A percentile compares a stretch with the other conserved stretches of the same genome.
Evolutionary conservation across 2,888 invertebrate genomes (phyloP).

Genomic region (Sinodicranocentrus sp.): DNA sequence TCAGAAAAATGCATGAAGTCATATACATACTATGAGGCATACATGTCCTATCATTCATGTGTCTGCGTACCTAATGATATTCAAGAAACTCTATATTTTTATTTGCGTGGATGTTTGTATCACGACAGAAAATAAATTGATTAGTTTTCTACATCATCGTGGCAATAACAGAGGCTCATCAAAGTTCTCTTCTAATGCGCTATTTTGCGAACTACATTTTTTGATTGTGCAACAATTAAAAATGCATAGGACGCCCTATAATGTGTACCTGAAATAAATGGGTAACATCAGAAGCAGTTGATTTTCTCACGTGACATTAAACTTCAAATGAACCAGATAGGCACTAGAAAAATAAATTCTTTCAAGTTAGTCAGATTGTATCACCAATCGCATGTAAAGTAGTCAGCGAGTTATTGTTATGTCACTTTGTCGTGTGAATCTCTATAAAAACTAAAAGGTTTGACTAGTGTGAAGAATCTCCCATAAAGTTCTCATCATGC

Average conservation of each 20-base stretch:
- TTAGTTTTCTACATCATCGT: slow-evolving; percentile 42
- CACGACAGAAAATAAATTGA: slow-evolving; percentile 32
- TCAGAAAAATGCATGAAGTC: too few relatives aligned
- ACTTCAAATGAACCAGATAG: too few relatives aligned
- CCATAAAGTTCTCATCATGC: slow-evolving; percentile 20
- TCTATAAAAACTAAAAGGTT: too few relatives aligned
- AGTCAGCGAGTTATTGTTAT: not conserved
- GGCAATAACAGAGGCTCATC: slow-evolving; percentile 16
- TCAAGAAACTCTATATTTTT: not conserved
- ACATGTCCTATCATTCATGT: too few relatives aligned
- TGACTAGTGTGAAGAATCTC: slow-evolving; percentile 10
- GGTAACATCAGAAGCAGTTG: slow-evolving; percentile 26
- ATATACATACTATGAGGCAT: too few relatives aligned
- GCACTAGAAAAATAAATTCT: not conserved
- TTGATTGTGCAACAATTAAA: slow-evolving; percentile 45
- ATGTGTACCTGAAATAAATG: slow-evolving; percentile 12
- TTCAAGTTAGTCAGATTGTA: too few relatives aligned
- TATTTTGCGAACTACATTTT: slow-evolving; percentile 18
- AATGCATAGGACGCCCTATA: not conserved
- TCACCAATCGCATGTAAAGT: too few relatives aligned
- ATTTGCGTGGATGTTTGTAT: slow-evolving; percentile 5
- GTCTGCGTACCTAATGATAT: too few relatives aligned
- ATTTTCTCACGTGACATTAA: slow-evolving; percentile 61
- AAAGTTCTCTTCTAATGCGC: not conserved
- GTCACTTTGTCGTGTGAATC: slow-evolving; percentile 40